Evolutionary conservation across 1,140 invertebrate genomes (phyloP).

Genomic region (Tetramorium simillimum): DNA sequence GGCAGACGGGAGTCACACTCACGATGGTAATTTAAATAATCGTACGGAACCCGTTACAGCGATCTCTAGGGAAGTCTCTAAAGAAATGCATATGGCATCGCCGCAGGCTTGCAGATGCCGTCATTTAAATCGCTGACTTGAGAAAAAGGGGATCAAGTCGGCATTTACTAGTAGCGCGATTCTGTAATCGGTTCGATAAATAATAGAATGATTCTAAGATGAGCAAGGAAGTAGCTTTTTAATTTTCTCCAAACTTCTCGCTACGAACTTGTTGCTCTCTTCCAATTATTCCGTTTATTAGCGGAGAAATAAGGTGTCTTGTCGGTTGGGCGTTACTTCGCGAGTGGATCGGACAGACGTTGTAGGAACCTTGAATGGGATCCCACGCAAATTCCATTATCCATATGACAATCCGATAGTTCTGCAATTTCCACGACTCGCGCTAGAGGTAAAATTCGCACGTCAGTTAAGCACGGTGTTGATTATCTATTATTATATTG

Average conservation of each 20-base stretch:
- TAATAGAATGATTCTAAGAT: neutral
- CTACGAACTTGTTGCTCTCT: neutral
- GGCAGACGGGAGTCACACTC: constrained; percentile 18
- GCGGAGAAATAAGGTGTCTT: neutral
- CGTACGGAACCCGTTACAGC: constrained; percentile 19
- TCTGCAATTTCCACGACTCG: constrained; percentile 48
- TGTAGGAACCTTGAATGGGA: constrained; percentile 72
- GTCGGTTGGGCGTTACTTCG: constrained; percentile 2
- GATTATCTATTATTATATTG: constrained; percentile 1
- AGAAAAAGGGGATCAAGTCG: neutral
- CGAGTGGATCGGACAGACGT: constrained; percentile 44
- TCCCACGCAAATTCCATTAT: constrained; percentile 80
- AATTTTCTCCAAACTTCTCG: neutral
- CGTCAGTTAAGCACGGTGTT: neutral
- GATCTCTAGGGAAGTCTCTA: constrained; percentile 21
- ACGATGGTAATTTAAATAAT: constrained; percentile 37
- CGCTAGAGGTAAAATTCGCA: constrained; percentile 8
- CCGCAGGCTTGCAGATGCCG: neutral
- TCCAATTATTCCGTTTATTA: neutral
- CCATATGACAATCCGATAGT: constrained; percentile 53
- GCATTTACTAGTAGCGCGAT: neutral
- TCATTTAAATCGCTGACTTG: constrained; percentile 42
- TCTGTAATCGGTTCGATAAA: neutral
- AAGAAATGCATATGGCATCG: constrained; percentile 19
- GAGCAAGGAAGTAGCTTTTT: neutral